A percentile compares a stretch with the other conserved stretches of the same genome.
phyloP scores from a whole-genome alignment of 1,140 invertebrate species.

The Diorhabda elongata region DNA sequence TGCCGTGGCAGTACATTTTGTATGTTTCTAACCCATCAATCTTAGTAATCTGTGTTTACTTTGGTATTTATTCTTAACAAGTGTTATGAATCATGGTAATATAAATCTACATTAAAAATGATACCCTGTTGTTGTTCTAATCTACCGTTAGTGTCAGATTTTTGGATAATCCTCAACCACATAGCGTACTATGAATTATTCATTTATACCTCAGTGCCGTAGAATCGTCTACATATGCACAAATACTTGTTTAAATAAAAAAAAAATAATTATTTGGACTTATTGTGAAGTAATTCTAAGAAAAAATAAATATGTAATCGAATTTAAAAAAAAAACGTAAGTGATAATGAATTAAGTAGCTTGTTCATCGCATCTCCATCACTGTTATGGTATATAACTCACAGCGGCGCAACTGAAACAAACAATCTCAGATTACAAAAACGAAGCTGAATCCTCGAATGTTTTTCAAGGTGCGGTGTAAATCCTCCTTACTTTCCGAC shows the following conservation, averaged over 20 bases:
- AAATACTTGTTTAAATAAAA: too few species aligned
- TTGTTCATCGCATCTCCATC: background rate
- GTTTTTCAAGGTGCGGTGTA: slow-evolving; percentile 13
- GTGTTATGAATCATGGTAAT: slow-evolving; percentile 1
- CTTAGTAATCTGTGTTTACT: slow-evolving; percentile 2
- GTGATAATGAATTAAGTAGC: too few species aligned
- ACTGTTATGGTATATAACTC: slow-evolving; percentile 2
- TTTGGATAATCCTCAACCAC: background rate
- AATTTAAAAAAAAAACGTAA: too few species aligned
- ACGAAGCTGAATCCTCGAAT: slow-evolving; percentile 1
- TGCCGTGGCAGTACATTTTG: background rate
- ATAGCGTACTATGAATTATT: background rate
- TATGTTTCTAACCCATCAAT: background rate
- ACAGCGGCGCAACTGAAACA: slow-evolving; percentile 6
- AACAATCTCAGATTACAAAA: slow-evolving; percentile 15
- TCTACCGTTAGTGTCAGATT: background rate
- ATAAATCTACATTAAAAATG: slow-evolving; percentile 3
- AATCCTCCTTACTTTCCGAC: slow-evolving; percentile 3
- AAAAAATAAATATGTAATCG: too few species aligned
- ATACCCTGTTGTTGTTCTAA: background rate
- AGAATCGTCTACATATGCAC: background rate
- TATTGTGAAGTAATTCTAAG: too few species aligned
- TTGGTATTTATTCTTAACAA: slow-evolving; percentile 1
- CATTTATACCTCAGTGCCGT: background rate
- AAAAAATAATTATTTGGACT: too few species aligned